Evolutionary conservation across 2,797 vertebrate genomes (phyloP).

Genomic region (Acanthurus lineatus): DNA sequence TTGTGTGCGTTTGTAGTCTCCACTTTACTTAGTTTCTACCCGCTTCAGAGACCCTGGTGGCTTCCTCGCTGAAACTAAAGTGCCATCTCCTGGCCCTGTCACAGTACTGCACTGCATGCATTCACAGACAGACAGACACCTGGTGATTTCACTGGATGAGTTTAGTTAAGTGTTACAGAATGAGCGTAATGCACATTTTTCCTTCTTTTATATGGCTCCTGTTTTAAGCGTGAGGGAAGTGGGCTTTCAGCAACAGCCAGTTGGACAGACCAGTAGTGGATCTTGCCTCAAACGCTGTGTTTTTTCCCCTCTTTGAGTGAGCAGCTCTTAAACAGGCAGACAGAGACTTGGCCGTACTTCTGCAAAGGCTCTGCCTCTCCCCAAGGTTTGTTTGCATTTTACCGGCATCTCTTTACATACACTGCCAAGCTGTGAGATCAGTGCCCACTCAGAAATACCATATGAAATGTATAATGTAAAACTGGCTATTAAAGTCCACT

Average conservation of each 20-base stretch:
- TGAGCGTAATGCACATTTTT: conserved; percentile 70
- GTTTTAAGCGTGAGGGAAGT: conserved; percentile 61
- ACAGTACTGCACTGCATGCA: conserved; percentile 58
- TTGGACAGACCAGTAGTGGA: conserved; percentile 72
- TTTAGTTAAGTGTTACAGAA: conserved; percentile 62
- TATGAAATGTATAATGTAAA: conserved; percentile 83
- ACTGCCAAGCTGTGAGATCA: conserved; percentile 85
- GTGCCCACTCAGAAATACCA: conserved; percentile 81
- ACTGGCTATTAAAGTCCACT: conserved; percentile 72
- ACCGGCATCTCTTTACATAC: conserved; percentile 75
- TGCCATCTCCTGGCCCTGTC: conserved; percentile 85
- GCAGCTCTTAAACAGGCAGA: conserved; percentile 77
- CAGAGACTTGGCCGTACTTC: conserved; percentile 79
- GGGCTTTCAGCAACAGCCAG: conserved; percentile 80
- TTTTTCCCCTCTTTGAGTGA: conserved; percentile 49
- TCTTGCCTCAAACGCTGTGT: conserved; percentile 65
- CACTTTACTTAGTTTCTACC: conserved; percentile 32
- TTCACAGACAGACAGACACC: conserved; percentile 49
- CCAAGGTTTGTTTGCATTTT: conserved; percentile 84
- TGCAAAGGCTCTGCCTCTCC: conserved; percentile 73
- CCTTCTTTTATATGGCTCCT: conserved; percentile 64
- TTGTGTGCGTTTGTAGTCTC: conserved; percentile 62
- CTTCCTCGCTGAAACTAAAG: conserved; percentile 82
- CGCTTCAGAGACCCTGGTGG: conserved; percentile 34
- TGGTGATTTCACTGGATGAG: conserved; percentile 63